Base-by-base conservation (phyloP, 2,797 vertebrate species). In the Euphonia xanthogaster region DNA sequence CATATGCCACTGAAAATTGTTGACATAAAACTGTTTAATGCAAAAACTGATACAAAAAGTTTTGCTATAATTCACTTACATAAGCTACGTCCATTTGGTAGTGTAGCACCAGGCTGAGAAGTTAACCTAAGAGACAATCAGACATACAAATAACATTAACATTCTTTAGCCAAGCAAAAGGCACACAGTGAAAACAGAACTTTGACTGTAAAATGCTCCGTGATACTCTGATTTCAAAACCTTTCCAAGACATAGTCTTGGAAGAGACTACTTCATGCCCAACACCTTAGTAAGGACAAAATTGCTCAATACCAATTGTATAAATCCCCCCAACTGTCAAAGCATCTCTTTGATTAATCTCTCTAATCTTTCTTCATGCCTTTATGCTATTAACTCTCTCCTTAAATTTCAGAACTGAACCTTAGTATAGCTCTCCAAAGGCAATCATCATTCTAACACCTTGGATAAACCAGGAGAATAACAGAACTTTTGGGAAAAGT, bases 61-160 rank as follows among this genome's bases (percentile, higher is more conserved):
- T 63, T 45, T 5, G 6, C 62, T 42, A 11, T 67, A 88, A 91
- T 93, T 95, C 62, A 98, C 98, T 98, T 95, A 98, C 98, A 98
- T 97, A 98, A 97, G 96, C 98, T 99, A 98, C 99, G 99, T 94
- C 99, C 99, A 96, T 99, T 99, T 97, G 99, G 98, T 98, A 99
- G 98, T 90, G 98, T 95, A 98, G 98, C 98, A 97, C 98, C 99
- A 97, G 99, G 98, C 72, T 98, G 98, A 97, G 98, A 98, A 95
- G 99, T 99, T 97, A 99, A 98, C 98, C 99, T 99, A 94, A 74
- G 96, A 98, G 87, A 97, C 27, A 98, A 96, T 92, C 16, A 96
- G 77, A 97, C 88, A 96, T 25, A 62, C 47, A 96, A 96, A 42
- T 74, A 39, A 94, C 2, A 25, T 95, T 86, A 95, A 91, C 61